Evolutionary conservation across 2,113 vertebrate genomes (phyloP).

Genomic region (Sula dactylatra): DNA sequence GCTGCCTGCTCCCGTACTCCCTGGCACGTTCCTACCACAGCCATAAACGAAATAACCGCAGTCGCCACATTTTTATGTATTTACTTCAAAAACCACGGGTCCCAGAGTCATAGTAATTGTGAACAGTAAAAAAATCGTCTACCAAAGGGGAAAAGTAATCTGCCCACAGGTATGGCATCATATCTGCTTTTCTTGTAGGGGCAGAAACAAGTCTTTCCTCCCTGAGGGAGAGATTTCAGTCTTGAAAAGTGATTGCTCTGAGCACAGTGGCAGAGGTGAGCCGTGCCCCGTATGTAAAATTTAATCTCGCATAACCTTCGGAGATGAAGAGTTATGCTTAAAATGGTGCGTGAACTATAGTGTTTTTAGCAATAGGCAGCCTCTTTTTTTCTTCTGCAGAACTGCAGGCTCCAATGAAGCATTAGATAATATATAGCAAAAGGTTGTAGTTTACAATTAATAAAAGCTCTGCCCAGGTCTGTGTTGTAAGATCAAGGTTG

Average conservation of each 20-base stretch:
- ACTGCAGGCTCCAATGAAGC: background rate
- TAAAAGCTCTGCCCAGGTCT: background rate
- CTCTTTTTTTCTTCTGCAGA: background rate
- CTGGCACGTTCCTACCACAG: background rate
- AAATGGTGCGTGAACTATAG: fast-evolving
- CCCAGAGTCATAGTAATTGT: background rate
- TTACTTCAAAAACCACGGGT: background rate
- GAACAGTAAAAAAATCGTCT: background rate
- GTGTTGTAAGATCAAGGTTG: background rate
- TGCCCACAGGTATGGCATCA: background rate
- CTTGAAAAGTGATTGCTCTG: background rate
- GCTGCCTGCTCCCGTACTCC: background rate
- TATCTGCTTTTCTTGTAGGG: background rate
- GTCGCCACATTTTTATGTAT: background rate
- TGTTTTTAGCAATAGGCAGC: background rate
- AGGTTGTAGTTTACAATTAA: background rate
- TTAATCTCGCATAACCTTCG: background rate
- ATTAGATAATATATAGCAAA: background rate
- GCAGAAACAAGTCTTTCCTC: background rate
- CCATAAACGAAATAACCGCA: background rate
- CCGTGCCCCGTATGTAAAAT: background rate
- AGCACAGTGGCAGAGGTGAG: background rate
- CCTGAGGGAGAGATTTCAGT: background rate
- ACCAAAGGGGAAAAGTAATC: background rate
- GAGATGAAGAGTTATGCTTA: background rate